Conservation (phyloP, 1,140 invertebrate genomes). For the Camponotus vicinus region DNA sequence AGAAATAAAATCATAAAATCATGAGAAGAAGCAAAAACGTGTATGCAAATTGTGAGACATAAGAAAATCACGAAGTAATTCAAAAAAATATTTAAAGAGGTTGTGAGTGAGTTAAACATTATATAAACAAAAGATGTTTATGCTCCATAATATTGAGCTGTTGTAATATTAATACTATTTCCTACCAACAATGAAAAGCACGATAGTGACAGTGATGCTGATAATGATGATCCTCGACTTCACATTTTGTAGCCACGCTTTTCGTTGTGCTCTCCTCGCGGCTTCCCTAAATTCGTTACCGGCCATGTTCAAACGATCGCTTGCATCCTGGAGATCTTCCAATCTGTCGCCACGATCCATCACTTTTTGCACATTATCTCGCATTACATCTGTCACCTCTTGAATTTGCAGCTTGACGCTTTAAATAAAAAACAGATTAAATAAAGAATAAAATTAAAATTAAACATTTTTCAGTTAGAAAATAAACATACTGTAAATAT, state of each 20-base stretch:
- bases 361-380: constrained; percentile 87
- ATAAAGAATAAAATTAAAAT: too few relatives aligned
- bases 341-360: constrained; percentile 87
- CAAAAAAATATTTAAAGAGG: background rate
- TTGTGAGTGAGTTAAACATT: background rate
- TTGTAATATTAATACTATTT: background rate
- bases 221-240: constrained; percentile 81
- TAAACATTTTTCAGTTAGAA: too few relatives aligned
- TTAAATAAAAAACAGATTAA: constrained; percentile 10
- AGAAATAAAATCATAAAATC: background rate
- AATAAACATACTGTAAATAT: too few relatives aligned
- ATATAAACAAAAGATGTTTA: background rate
- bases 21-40: background rate
- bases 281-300: constrained; percentile 86
- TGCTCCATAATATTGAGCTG: constrained; percentile 18
- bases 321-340: constrained; percentile 87
- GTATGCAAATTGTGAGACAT: background rate
- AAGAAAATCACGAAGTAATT: background rate
- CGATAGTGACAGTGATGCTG: constrained; percentile 76
- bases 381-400: constrained; percentile 88
- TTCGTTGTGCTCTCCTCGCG: constrained; percentile 84
- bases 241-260: constrained; percentile 87
- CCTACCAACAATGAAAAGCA: constrained; percentile 83
- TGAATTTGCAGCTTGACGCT: constrained; percentile 87
- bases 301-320: constrained; percentile 84